Evolutionary conservation across 2,797 vertebrate genomes (phyloP).

Genomic region (Falco novaeseelandiae): DNA sequence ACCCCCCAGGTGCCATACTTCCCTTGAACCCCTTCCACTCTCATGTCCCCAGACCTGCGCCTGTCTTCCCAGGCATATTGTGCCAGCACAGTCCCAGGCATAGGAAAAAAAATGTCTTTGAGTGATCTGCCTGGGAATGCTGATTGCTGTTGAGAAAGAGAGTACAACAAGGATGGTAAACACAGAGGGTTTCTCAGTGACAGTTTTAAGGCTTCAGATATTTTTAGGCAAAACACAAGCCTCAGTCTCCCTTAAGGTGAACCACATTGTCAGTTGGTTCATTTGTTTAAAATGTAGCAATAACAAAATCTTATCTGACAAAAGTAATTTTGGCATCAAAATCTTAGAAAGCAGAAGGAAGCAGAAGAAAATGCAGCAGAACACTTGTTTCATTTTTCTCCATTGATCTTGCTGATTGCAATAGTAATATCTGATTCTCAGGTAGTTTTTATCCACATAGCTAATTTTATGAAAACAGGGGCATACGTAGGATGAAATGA

Average conservation of each 20-base stretch:
- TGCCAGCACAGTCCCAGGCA: background rate
- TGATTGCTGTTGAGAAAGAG: background rate
- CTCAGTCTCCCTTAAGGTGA: background rate
- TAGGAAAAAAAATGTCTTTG: background rate
- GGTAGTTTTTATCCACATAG: background rate
- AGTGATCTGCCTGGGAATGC: background rate
- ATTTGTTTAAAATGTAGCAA: background rate
- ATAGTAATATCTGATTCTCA: background rate
- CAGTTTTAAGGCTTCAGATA: background rate
- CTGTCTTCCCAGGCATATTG: background rate
- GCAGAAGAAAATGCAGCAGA: background rate
- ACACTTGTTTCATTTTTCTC: background rate
- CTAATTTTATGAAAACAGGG: background rate
- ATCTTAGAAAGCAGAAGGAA: background rate
- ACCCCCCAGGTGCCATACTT: fast-evolving
- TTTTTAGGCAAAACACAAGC: background rate
- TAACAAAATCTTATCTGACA: background rate
- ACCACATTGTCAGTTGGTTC: background rate
- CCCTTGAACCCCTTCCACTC: background rate
- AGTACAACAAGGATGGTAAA: background rate
- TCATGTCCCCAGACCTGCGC: background rate
- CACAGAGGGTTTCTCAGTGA: background rate
- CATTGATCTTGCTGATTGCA: background rate
- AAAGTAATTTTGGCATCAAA: background rate
- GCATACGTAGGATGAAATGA: background rate